phyloP scores from a whole-genome alignment of 1,140 invertebrate species.

The Anagrus nilaparvatae region DNA sequence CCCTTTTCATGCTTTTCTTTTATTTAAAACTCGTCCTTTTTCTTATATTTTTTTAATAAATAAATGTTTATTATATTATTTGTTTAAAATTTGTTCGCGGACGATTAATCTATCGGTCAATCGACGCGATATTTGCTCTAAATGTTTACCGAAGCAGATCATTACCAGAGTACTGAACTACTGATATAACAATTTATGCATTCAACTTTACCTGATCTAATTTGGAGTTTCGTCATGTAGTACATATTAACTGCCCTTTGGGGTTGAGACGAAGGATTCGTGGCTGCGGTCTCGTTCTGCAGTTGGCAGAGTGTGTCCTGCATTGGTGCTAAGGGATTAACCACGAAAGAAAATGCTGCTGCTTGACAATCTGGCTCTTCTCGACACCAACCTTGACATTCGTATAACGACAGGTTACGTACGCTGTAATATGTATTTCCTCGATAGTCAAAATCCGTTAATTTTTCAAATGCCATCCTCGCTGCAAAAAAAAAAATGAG shows the following conservation, averaged over 20 bases:
- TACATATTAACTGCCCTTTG: slow-evolving; percentile 82
- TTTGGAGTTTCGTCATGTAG: slow-evolving; percentile 89
- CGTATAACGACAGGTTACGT: slow-evolving; percentile 82
- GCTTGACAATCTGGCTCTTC: slow-evolving; percentile 86
- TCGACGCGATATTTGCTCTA: too few relatives aligned
- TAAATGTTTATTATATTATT: too few relatives aligned
- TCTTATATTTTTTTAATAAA: too few relatives aligned
- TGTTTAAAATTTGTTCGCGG: too few relatives aligned
- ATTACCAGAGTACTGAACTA: slow-evolving; percentile 1
- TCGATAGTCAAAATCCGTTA: slow-evolving; percentile 83
- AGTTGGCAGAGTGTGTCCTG: slow-evolving; percentile 88
- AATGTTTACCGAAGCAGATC: too few relatives aligned
- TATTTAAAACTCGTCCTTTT: too few relatives aligned
- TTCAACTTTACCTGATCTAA: slow-evolving; percentile 62
- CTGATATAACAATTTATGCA: not conserved
- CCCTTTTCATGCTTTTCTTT: too few relatives aligned
- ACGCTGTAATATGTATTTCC: slow-evolving; percentile 88
- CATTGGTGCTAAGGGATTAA: slow-evolving; percentile 81
- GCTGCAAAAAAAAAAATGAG: too few relatives aligned
- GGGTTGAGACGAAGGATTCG: slow-evolving; percentile 72
- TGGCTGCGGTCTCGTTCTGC: slow-evolving; percentile 83
- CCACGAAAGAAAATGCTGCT: slow-evolving; percentile 82
- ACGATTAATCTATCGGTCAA: too few relatives aligned
- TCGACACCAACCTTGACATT: slow-evolving; percentile 89
- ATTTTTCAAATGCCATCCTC: slow-evolving; percentile 83